Base-by-base conservation (phyloP, 2,797 vertebrate genomes). In the Varecia variegata region DNA sequence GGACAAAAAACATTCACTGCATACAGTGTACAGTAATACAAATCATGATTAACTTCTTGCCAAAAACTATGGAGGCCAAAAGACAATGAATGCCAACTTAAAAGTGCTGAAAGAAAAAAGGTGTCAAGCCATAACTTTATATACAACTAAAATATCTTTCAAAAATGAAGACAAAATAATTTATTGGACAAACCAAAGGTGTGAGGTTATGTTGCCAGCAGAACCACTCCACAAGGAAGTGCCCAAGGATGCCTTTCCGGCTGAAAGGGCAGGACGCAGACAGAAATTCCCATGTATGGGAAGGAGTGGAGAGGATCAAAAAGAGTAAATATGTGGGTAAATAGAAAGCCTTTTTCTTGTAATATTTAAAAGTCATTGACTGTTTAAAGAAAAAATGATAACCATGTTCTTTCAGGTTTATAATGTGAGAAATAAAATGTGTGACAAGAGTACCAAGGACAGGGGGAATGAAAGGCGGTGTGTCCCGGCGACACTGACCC, bases 21-120 rank as follows among this genome's bases (percentile, higher is more conserved):
- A 21, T 0, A 65, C 0, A 15, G 58, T 17, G 45, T 0, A 14
- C 8, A 20, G 17, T 3, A 40, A 13, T 23, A 10, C 17, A 47
- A 62, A 3, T 1, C 43, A 40, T 0, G 25, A 9, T 23, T 5
- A 15, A 47, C 40, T 30, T n/a, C 71, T 60, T 27, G 21, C 17
- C 40, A 60, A 43, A 32, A 38, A 32, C 27, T 17, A 20, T 2
- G 11, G 40, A 30, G 27, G 20, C 14, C 43, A 62, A 52, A 14
- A 80, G 18, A 81, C 40, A 10, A 20, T 0, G 11, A 14, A 27
- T 2, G 4, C 25, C 1, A 18, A 5, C 32, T 20, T 27, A 4
- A 25, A 50, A 38, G 50, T 18, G 47, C 60, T 17, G 7, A 3
- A 90, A 79, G 62, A 56, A 21, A 47, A 45, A 21, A n/a, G 20